Evolutionary conservation across 1,140 invertebrate species (phyloP).

Genomic region (Drosophila asahinai): DNA sequence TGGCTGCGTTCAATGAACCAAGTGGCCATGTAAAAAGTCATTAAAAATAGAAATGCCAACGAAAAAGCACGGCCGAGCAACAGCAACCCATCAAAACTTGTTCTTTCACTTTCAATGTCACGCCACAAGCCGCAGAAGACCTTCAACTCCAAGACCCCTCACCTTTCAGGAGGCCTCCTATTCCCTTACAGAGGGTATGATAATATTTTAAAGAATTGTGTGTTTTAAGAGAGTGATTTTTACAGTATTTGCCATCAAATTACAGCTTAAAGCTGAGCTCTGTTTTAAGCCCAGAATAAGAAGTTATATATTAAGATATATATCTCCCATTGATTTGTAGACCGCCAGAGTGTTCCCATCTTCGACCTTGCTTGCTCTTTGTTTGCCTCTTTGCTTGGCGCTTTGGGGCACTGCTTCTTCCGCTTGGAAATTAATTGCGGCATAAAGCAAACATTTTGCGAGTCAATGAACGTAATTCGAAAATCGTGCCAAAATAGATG

Average conservation of each 20-base stretch:
- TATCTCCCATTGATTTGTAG: too few species aligned
- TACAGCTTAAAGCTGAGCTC: too few species aligned
- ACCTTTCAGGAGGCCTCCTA: slow-evolving; percentile 11
- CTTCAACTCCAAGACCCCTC: slow-evolving; percentile 66
- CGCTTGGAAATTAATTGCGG: slow-evolving; percentile 81
- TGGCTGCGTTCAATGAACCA: slow-evolving; percentile 71
- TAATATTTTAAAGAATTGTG: background rate
- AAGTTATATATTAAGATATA: too few species aligned
- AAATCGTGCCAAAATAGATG: slow-evolving; percentile 83
- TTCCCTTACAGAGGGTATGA: slow-evolving; percentile 2
- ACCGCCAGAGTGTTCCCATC: slow-evolving; percentile 3
- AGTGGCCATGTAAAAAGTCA: slow-evolving; percentile 68
- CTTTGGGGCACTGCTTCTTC: slow-evolving; percentile 64
- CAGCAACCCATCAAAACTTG: slow-evolving; percentile 67
- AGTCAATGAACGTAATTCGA: slow-evolving; percentile 84
- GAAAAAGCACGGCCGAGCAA: slow-evolving; percentile 11
- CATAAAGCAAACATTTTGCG: slow-evolving; percentile 83
- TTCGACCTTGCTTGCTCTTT: slow-evolving; percentile 12
- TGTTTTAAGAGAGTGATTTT: too few species aligned
- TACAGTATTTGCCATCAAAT: too few species aligned
- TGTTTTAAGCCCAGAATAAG: background rate
- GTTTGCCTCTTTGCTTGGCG: slow-evolving; percentile 6
- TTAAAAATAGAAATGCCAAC: slow-evolving; percentile 73
- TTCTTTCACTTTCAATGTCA: slow-evolving; percentile 84
- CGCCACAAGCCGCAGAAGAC: slow-evolving; percentile 68